Base-by-base conservation (phyloP, 2,888 invertebrate genomes). In the Limnephilus marmoratus region DNA sequence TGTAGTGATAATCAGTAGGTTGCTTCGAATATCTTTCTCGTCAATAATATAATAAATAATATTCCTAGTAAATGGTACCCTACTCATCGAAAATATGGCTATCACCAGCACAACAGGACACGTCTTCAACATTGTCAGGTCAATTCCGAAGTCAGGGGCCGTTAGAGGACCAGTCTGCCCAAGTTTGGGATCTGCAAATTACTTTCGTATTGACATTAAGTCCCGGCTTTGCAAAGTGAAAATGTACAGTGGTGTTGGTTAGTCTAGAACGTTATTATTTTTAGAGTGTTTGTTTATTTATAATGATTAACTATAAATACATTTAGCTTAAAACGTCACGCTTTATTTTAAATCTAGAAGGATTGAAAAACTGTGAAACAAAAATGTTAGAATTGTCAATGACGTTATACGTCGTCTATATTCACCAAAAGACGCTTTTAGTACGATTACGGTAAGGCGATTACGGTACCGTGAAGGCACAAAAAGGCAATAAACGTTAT, bases 141-240 rank as follows among this genome's bases (percentile, higher is more conserved):
- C 86, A 86, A 86, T 86, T 86, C 86, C 49, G 49, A 86, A 86
- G 86, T 49, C 45, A 13, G 29, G 15, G 18, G 53, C 53, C 88
- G 81, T 31, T 37, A 49, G 87, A 37, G 91, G n/a, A 91, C 18
- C 86, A 82, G 41, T 81, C 34, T n/a, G 45, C 45, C 68, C 68
- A 91, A 89, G 53, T 88, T 88, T 37, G 81, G 81, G 83, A 37
- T 41, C 80, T 88, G 89, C 83, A 91, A 91, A 91, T 89, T 91
- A 91, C 89, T 91, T 91, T 89, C 29, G 91, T 91, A 91, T 91
- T 91, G 91, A 89, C 91, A 68, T 83, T 91, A 89, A 91, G 82
- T 91, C 68, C 81, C 80, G 68, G 88, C 34, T 88, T 88, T 18
- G 88, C 68, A 68, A 88, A 88, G 88, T 68, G 88, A 88, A 88